Evolutionary conservation across 2,113 vertebrate species (phyloP).

Genomic region (Brachyhypopomus gauderio): DNA sequence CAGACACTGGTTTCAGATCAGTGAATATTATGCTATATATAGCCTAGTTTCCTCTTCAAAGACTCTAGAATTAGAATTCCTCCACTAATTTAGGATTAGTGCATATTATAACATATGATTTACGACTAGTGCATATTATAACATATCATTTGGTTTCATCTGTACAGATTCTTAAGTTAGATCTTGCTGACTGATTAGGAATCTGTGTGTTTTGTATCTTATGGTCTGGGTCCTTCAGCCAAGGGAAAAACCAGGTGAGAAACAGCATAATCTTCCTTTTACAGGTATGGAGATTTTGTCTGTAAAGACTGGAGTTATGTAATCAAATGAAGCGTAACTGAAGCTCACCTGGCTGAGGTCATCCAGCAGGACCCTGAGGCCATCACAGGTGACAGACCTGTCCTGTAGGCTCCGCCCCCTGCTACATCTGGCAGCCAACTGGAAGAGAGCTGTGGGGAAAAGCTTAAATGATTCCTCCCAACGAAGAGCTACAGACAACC

Average conservation of each 20-base stretch:
- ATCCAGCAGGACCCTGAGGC: slow-evolving; percentile 75
- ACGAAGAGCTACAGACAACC: background rate
- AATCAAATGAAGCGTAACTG: background rate
- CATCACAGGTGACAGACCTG: slow-evolving; percentile 67
- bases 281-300: background rate
- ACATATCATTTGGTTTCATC: too few relatives aligned
- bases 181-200: too few relatives aligned
- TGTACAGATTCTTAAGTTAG: too few relatives aligned
- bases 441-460: slow-evolving; percentile 73
- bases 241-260: too few relatives aligned
- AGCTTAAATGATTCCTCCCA: too few relatives aligned
- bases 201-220: too few relatives aligned
- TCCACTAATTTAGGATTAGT: background rate
- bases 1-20: background rate
- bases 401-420: slow-evolving; percentile 33
- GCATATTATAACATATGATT: too few relatives aligned
- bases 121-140: background rate
- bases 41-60: too few relatives aligned
- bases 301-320: background rate
- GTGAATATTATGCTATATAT: background rate
- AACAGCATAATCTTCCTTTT: too few relatives aligned
- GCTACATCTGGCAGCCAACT: slow-evolving; percentile 64
- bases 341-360: slow-evolving; percentile 81
- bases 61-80: too few relatives aligned
- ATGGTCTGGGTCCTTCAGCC: too few relatives aligned